phyloP scores from a whole-genome alignment of 2,888 invertebrate species.

The Unio delphinus region DNA sequence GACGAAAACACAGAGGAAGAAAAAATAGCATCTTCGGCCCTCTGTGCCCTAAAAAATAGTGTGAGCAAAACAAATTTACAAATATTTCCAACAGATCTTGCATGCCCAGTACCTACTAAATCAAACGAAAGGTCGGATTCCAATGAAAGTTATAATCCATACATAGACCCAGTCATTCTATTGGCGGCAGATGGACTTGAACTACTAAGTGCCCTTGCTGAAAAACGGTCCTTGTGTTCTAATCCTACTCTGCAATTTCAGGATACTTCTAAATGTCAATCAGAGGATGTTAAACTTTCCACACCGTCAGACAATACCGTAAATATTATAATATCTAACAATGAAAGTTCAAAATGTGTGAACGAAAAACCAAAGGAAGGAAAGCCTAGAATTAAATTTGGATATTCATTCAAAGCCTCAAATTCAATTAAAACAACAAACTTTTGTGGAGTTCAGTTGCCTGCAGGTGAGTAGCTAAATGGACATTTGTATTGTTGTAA shows the following conservation, averaged over 20 bases:
- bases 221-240: constrained; percentile 51
- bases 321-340: neutral
- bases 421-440: constrained; percentile 23
- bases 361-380: constrained; percentile 11
- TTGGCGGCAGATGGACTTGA: constrained; percentile 62
- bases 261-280: too few relatives aligned
- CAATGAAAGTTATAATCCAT: constrained; percentile 48
- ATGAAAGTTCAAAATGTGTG: neutral
- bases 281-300: too few relatives aligned
- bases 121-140: neutral
- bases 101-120: neutral
- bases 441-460: constrained; percentile 45
- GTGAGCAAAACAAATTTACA: too few relatives aligned
- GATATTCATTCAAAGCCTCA: constrained; percentile 24
- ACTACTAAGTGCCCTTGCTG: constrained; percentile 62
- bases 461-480: constrained; percentile 35
- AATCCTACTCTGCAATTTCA: neutral
- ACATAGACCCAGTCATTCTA: constrained; percentile 59
- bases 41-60: too few relatives aligned
- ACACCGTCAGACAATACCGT: too few relatives aligned
- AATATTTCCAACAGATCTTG: too few relatives aligned
- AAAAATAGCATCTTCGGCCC: neutral
- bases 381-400: constrained; percentile 31
- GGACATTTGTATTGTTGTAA: too few relatives aligned
- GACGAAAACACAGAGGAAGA: constrained; percentile 2